Conservation (phyloP, 2,888 invertebrate genomes). For the Andrena marginata region DNA sequence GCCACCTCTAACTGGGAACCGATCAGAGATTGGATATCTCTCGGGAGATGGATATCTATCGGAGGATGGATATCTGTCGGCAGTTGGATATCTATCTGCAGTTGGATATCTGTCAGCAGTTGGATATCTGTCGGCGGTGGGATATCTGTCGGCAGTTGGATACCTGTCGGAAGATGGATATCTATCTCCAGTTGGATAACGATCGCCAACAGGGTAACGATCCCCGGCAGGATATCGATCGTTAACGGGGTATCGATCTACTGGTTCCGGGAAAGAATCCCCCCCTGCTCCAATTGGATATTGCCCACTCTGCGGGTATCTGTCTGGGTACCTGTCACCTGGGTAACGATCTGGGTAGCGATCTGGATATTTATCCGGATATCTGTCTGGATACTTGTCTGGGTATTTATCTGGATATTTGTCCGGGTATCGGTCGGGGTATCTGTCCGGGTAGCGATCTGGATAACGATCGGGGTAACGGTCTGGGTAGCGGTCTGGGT, state of each 20-base stretch:
- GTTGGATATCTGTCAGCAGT: slow-evolving; percentile 76
- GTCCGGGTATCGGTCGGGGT: slow-evolving; percentile 74
- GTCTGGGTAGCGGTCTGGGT: slow-evolving; percentile 71
- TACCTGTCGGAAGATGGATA: slow-evolving; percentile 85
- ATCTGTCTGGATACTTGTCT: slow-evolving; percentile 72
- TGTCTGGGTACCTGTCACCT: slow-evolving; percentile 67
- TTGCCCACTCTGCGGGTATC: slow-evolving; percentile 85
- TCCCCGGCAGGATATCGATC: slow-evolving; percentile 75
- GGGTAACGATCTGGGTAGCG: slow-evolving; percentile 70
- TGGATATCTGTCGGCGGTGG: slow-evolving; percentile 70
- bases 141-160: slow-evolving; percentile 72
- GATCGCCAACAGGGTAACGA: slow-evolving; percentile 73
- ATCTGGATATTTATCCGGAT: slow-evolving; percentile 71
- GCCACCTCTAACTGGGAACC: slow-evolving; percentile 85
- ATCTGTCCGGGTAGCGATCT: slow-evolving; percentile 73
- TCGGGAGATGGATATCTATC: slow-evolving; percentile 75
- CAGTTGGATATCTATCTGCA: slow-evolving; percentile 72
- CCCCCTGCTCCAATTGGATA: slow-evolving; percentile 85
- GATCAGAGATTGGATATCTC: slow-evolving; percentile 84
- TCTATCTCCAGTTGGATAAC: slow-evolving; percentile 55
- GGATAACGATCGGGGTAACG: slow-evolving; percentile 70
- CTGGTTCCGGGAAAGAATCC: slow-evolving; percentile 77
- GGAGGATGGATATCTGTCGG: slow-evolving; percentile 58
- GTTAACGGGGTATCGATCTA: slow-evolving; percentile 75
- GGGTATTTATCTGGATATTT: slow-evolving; percentile 69